phyloP scores from a whole-genome alignment of 1,140 invertebrate genomes.

The Nixonia krombeini region DNA sequence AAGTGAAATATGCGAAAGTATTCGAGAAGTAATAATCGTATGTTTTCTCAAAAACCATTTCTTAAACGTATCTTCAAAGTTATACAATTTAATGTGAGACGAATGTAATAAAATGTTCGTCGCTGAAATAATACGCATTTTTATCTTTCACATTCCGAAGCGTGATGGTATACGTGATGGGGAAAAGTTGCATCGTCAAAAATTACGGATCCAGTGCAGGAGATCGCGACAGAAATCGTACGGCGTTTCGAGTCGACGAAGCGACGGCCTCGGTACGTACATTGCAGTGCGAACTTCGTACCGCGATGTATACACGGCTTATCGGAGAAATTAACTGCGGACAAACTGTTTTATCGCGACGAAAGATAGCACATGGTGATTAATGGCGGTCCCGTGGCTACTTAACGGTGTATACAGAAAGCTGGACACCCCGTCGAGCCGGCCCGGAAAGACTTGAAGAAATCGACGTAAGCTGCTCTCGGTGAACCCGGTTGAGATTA shows the following conservation, averaged over 20 bases:
- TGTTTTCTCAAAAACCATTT: too few relatives aligned
- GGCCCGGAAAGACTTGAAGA: slow-evolving; percentile 11
- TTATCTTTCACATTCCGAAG: too few relatives aligned
- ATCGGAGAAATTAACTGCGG: slow-evolving; percentile 42
- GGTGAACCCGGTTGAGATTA: slow-evolving; percentile 12
- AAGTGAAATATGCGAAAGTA: too few relatives aligned
- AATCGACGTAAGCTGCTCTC: slow-evolving; percentile 14
- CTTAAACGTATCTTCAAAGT: too few relatives aligned
- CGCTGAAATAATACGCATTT: too few relatives aligned
- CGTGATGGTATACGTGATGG: too few relatives aligned
- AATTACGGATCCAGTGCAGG: neutral
- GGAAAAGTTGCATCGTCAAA: too few relatives aligned
- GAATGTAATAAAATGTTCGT: too few relatives aligned
- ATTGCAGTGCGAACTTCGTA: slow-evolving; percentile 12
- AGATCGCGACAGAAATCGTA: slow-evolving; percentile 2
- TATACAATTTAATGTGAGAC: too few relatives aligned
- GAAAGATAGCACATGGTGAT: slow-evolving; percentile 36
- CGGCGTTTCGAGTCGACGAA: slow-evolving; percentile 1
- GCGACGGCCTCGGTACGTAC: slow-evolving; percentile 1
- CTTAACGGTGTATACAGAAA: slow-evolving; percentile 23
- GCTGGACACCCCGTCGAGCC: slow-evolving; percentile 11
- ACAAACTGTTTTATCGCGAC: slow-evolving; percentile 46
- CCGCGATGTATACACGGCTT: slow-evolving; percentile 20
- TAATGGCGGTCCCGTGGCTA: slow-evolving; percentile 30
- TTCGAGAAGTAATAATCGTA: too few relatives aligned